Base-by-base conservation (phyloP, 2,888 invertebrate genomes). In the Volucella inflata region DNA sequence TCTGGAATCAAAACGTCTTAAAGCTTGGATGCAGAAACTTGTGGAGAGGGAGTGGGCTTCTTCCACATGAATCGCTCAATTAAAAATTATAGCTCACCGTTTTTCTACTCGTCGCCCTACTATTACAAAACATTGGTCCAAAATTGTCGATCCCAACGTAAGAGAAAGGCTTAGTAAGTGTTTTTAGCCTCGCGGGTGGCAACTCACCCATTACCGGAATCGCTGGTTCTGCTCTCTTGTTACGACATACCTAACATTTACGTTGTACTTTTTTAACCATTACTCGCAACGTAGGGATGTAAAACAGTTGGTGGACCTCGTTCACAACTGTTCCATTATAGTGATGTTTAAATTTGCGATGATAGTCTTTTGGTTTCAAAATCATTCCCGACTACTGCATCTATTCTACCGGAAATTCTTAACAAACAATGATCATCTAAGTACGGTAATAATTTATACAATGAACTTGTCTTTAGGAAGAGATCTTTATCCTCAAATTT, bases 91-190 rank as follows among this genome's bases (percentile, higher is more conserved):
- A 42, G 68, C 64, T 68, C 68, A 68, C 12, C 77, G 40, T 53
- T 82, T 77, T 38, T 75, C 82, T 11, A 55, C 46, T 55, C 57
- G 70, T 30, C 85, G 64, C 1, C 79, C 71, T 8, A 85, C 65
- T 12, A 65, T 59, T 21, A 77, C 50, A n/a, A 48, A 57, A 48
- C 51, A 80, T 57, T 44, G 80, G 85, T 16, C 79, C 85, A 46
- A 87, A 83, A 38, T 75, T 83, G 53, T 82, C 87, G 16, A 85
- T 59, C 0, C 76, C 76, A 16, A 79, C 62, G 17, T 16, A 82
- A 1, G 85, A 79, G 53, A 87, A 87, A 11, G 82, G 77, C 1
- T 53, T 60, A 9, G 36, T 71, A 53, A 85, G 80, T 6, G 76
- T 60, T 48, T 55, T 60, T 2, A 87, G 21, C 44, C 65, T 42